A percentile compares a stretch with the other conserved stretches of the same genome.
Conservation (phyloP, 2,888 invertebrate species). For the Phortica magna region DNA sequence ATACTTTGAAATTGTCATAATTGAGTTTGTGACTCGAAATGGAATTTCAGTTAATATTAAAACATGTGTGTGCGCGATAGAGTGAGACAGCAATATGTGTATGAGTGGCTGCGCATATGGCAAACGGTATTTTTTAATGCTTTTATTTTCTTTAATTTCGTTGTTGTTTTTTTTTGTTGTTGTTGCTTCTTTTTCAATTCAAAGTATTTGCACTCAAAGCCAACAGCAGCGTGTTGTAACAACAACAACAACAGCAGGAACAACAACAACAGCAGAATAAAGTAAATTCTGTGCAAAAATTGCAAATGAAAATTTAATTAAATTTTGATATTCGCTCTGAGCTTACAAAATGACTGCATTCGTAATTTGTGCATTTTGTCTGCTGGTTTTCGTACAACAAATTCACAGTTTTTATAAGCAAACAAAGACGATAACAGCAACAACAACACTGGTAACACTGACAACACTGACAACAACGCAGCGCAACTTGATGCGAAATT, state of each 20-base stretch:
- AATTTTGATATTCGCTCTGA: conserved; percentile 64
- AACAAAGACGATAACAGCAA: too few relatives aligned
- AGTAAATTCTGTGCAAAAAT: conserved; percentile 48
- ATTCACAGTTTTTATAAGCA: too few relatives aligned
- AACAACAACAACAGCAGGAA: too few relatives aligned
- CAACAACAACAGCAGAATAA: too few relatives aligned
- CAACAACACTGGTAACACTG: too few relatives aligned
- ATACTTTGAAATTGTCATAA: conserved; percentile 57
- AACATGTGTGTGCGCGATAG: conserved; percentile 43
- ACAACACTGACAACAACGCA: too few relatives aligned
- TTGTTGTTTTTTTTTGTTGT: not conserved
- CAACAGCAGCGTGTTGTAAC: too few relatives aligned
- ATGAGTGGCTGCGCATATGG: too few relatives aligned
- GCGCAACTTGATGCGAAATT: conserved; percentile 15
- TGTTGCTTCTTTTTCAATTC: too few relatives aligned
- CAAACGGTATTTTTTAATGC: too few relatives aligned
- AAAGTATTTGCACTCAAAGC: too few relatives aligned
- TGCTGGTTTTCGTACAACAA: conserved; percentile 42
- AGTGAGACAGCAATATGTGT: conserved; percentile 24
- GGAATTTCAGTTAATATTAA: conserved; percentile 50
- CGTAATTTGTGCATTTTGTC: conserved; percentile 50
- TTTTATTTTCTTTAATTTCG: not conserved
- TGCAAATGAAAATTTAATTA: conserved; percentile 71
- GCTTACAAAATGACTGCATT: conserved; percentile 55
- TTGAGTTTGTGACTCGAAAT: conserved; percentile 60